Evolutionary conservation across 2,888 invertebrate genomes (phyloP).

Genomic region (Melikaiella ostensackeni): DNA sequence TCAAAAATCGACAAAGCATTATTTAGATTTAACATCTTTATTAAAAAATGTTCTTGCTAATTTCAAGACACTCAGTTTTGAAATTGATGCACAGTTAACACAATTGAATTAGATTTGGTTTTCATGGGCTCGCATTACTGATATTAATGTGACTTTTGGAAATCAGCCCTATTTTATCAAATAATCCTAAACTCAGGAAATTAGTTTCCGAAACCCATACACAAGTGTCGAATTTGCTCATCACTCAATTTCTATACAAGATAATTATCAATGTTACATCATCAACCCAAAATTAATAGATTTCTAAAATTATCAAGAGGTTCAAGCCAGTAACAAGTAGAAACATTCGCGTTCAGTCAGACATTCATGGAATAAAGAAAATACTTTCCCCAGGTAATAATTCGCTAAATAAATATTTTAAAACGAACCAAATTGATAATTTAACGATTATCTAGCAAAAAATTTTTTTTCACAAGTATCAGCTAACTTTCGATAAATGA

Average conservation of each 20-base stretch:
- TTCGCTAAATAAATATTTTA: background rate
- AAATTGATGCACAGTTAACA: conserved; percentile 2
- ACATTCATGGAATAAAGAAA: background rate
- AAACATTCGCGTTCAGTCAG: background rate
- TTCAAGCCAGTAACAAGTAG: background rate
- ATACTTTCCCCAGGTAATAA: background rate
- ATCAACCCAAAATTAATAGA: background rate
- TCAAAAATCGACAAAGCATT: too few relatives aligned
- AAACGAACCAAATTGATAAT: background rate
- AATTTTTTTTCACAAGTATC: background rate
- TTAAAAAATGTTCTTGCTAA: background rate
- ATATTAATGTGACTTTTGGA: conserved; percentile 6
- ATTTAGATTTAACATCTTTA: too few relatives aligned
- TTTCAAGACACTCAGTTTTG: background rate
- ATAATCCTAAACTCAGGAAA: conserved; percentile 11
- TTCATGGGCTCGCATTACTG: background rate
- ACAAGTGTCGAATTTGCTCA: background rate
- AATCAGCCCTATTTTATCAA: conserved; percentile 5
- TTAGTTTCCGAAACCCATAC: background rate
- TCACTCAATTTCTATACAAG: background rate
- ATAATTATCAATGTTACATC: background rate
- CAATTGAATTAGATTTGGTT: background rate
- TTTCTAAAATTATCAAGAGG: background rate
- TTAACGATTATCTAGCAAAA: background rate
- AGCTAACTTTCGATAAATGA: background rate